Percentiles rank a stretch among this genome's conserved stretches.
Evolutionary conservation across 2,888 invertebrate genomes (phyloP).

Genomic region (Nephrotoma flavescens): DNA sequence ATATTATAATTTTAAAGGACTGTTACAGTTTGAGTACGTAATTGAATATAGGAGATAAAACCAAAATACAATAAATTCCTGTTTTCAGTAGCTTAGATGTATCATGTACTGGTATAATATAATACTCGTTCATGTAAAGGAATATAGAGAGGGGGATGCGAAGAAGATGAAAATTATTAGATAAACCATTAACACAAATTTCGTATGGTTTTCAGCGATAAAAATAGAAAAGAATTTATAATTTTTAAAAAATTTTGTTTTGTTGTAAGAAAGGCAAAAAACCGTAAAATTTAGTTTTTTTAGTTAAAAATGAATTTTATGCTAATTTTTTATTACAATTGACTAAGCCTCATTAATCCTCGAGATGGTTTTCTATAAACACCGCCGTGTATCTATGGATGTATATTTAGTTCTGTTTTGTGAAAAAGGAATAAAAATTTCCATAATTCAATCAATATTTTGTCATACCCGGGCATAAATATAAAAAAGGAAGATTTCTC

Average conservation of each 20-base stretch:
- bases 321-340: not conserved
- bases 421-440: not conserved
- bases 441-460: not conserved
- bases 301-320: not conserved
- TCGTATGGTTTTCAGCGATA: not conserved
- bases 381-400: too few species aligned
- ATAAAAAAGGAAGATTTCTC: not conserved
- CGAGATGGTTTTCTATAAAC: not conserved
- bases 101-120: too few species aligned
- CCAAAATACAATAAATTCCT: too few species aligned
- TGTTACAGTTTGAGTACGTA: too few species aligned
- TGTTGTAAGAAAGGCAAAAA: not conserved
- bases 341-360: not conserved
- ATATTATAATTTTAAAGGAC: too few species aligned
- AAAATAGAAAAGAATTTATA: not conserved
- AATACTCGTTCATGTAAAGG: too few species aligned
- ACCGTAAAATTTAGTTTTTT: not conserved
- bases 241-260: not conserved
- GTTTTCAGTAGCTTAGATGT: too few species aligned
- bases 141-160: not conserved
- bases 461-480: not conserved
- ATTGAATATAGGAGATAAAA: too few species aligned
- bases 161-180: not conserved
- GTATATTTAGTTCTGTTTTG: not conserved
- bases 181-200: not conserved